Percentiles rank a stretch among this genome's conserved stretches.
Evolutionary conservation across 2,113 vertebrate genomes (phyloP).

Genomic region (Bostrychus sinensis): DNA sequence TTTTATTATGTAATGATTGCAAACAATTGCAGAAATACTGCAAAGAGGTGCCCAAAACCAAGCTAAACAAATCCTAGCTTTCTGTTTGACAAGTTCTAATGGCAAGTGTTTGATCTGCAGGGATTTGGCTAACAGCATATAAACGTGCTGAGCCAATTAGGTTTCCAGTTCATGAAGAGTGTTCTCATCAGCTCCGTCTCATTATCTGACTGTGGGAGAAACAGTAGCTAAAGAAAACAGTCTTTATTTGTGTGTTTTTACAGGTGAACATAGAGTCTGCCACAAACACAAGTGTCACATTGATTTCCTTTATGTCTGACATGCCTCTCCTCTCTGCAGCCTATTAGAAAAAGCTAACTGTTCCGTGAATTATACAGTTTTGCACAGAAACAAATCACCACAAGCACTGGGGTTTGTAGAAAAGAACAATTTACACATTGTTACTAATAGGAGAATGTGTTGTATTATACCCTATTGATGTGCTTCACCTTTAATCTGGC

Average conservation of each 20-base stretch:
- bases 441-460: background rate
- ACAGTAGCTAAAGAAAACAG: slow-evolving; percentile 37
- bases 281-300: slow-evolving; percentile 29
- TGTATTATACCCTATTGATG: background rate
- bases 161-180: slow-evolving; percentile 15
- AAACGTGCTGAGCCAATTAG: slow-evolving; percentile 48
- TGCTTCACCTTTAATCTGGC: background rate
- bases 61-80: slow-evolving; percentile 10
- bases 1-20: too few relatives aligned
- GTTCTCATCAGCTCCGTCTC: slow-evolving; percentile 36
- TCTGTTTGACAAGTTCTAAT: slow-evolving; percentile 35
- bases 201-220: slow-evolving; percentile 35
- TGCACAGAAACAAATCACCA: background rate
- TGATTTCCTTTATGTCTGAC: slow-evolving; percentile 26
- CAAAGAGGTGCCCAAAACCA: slow-evolving; percentile 24
- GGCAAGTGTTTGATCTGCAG: slow-evolving; percentile 39
- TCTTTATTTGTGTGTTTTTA: slow-evolving; percentile 13
- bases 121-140: slow-evolving; percentile 26
- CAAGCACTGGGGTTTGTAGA: too few relatives aligned
- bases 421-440: background rate
- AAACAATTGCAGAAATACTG: too few relatives aligned
- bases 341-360: slow-evolving; percentile 10
- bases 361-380: slow-evolving; percentile 15
- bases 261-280: slow-evolving; percentile 34
- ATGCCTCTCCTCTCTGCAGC: slow-evolving; percentile 13